Evolutionary conservation across 2,888 invertebrate genomes (phyloP), one percentile per base, ranked within the genome.

Genomic region (Cephus pygmeus): DNA sequence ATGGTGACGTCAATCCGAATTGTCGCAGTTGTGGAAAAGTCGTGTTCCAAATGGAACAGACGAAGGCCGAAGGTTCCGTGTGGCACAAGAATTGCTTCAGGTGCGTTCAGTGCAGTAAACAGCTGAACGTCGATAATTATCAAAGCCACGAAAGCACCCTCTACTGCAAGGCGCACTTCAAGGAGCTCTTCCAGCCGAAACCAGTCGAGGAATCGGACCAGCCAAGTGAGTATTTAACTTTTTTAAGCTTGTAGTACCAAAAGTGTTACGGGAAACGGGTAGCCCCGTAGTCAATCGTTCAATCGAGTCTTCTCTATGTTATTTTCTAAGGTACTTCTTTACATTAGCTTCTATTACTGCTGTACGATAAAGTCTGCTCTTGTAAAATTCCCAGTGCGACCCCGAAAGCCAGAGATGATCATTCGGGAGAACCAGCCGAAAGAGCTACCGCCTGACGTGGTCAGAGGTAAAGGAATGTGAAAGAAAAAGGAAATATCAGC

Each of bases 21-120:
- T 98, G 98, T 91, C 95, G 95, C 88, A 94, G 95, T 84, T 99
- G 98, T 92, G 93, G 94, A 82, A 97, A 98, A 91, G 95, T 96
- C 79, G 98, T 98, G 77, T 99, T 97, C 92, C 98, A 97, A 91
- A 98, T 99, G 98, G 99, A 99, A 92, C 96, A 97, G 88, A 94
- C 98, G 85, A 98, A 98, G 92, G 97, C 98, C 0, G 98, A 98
- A 92, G 95, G 96, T 87, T 93, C 95, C 76, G 94, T 96, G 84
- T 99, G 97, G 96, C 99, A 99, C 92, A 98, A 97, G 92, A 96
- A 96, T 92, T 99, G 99, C 93, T 98, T 99, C 94, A 94, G 97
- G 86, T 99, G 98, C 91, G 94, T 94, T 79, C 97, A 98, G 92
- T 99, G 99, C 93, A 95, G 95, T 90, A 98, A 98, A 91, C 97